Evolutionary conservation across 2,888 invertebrate genomes (phyloP).

Genomic region (Anoplius nigerrimus): DNA sequence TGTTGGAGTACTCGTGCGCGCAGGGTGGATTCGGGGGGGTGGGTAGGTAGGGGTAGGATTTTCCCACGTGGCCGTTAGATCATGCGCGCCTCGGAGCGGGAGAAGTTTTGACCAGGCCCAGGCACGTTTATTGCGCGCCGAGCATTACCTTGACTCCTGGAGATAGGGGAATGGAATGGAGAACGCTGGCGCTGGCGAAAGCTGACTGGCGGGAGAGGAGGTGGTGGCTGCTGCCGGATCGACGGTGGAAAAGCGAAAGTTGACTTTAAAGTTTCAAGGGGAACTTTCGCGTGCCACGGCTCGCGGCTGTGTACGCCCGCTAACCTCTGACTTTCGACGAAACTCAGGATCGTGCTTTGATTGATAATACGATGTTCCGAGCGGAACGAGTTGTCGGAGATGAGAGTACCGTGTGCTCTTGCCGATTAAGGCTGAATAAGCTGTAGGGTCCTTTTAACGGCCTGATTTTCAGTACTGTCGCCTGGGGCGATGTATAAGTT

Average conservation of each 20-base stretch:
- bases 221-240: slow-evolving; percentile 22
- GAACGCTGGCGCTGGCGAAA: slow-evolving; percentile 38
- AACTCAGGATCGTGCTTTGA: no score
- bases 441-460: no score
- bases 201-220: slow-evolving; percentile 19
- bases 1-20: slow-evolving; percentile 12
- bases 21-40: slow-evolving; percentile 1
- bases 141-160: slow-evolving; percentile 69
- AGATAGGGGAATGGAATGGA: slow-evolving; percentile 51
- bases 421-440: no score
- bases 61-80: slow-evolving; percentile 71
- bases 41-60: slow-evolving; percentile 52
- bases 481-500: no score
- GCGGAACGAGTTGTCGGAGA: no score
- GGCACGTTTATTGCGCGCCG: slow-evolving; percentile 65
- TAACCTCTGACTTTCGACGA: slow-evolving; percentile 4
- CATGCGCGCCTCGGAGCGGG: slow-evolving; percentile 61
- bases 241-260: slow-evolving; percentile 68
- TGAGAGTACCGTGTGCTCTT: no score
- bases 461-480: no score
- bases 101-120: slow-evolving; percentile 63
- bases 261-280: slow-evolving; percentile 71
- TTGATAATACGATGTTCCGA: no score
- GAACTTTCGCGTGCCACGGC: slow-evolving; percentile 34
- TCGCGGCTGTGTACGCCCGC: slow-evolving; percentile 19